phyloP scores from a whole-genome alignment of 1,140 invertebrate species.

The Drosophila quadrilineata region DNA sequence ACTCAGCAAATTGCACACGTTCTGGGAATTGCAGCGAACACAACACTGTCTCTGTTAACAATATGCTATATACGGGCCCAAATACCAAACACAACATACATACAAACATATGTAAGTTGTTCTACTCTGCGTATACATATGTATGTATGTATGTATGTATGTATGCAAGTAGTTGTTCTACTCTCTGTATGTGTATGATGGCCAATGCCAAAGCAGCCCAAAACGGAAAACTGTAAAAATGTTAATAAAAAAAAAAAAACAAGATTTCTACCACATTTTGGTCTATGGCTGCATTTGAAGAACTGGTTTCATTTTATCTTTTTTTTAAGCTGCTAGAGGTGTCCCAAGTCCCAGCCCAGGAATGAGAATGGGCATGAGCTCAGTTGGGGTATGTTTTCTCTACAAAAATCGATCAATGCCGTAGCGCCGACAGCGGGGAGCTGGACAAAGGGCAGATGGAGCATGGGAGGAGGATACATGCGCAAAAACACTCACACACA shows the following conservation, averaged over 20 bases:
- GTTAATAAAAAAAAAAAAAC: slow-evolving; percentile 61
- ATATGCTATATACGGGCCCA: slow-evolving; percentile 31
- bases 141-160: slow-evolving; percentile 1
- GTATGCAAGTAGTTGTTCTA: slow-evolving; percentile 21
- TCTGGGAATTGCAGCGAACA: slow-evolving; percentile 58
- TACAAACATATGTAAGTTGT: slow-evolving; percentile 30
- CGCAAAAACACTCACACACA: slow-evolving; percentile 51
- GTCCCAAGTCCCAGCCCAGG: slow-evolving; percentile 25
- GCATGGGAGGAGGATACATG: slow-evolving; percentile 63
- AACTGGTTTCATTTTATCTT: slow-evolving; percentile 64
- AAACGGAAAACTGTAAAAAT: slow-evolving; percentile 70
- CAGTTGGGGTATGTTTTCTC: slow-evolving; percentile 32
- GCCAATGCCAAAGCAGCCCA: slow-evolving; percentile 53
- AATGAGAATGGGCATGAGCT: slow-evolving; percentile 38
- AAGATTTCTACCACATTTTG: slow-evolving; percentile 39
- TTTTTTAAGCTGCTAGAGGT: slow-evolving; percentile 45
- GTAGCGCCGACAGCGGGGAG: slow-evolving; percentile 9
- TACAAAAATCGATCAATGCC: slow-evolving; percentile 71
- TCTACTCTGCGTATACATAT: slow-evolving; percentile 8
- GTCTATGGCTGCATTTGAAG: slow-evolving; percentile 43
- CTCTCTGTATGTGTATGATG: slow-evolving; percentile 32
- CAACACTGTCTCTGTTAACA: no score
- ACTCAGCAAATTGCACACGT: slow-evolving; percentile 62
- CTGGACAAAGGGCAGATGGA: slow-evolving; percentile 14
- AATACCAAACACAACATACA: slow-evolving; percentile 41